phyloP scores from a whole-genome alignment of 2,797 vertebrate genomes.

The Falco concolor region DNA sequence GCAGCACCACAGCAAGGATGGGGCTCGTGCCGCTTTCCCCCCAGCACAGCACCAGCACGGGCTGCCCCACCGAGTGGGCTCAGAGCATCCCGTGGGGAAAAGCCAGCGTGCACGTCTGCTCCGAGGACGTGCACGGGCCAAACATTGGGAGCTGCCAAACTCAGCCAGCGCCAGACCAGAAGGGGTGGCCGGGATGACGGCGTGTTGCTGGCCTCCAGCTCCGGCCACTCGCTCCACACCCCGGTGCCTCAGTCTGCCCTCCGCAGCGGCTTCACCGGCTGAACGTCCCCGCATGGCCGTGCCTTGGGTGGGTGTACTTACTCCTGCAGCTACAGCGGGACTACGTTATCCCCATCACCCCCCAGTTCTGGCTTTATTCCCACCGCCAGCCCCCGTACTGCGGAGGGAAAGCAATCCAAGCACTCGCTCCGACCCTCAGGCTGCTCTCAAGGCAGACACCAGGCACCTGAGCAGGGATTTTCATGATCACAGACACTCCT shows the following conservation, averaged over 20 bases:
- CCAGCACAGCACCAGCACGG: background rate
- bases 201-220: background rate
- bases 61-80: rapidly evolving
- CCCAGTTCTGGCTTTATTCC: background rate
- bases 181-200: rapidly evolving
- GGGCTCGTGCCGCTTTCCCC: background rate
- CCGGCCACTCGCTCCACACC: rapidly evolving
- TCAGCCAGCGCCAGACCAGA: background rate
- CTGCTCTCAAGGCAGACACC: background rate
- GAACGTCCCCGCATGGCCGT: background rate
- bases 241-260: background rate
- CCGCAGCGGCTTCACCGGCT: background rate
- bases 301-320: background rate
- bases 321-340: background rate
- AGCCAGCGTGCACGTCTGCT: background rate
- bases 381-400: background rate
- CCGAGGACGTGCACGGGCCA: rapidly evolving
- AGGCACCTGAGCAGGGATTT: background rate
- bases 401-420: background rate
- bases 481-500: background rate
- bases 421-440: background rate
- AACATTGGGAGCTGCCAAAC: rapidly evolving
- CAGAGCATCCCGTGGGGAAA: background rate
- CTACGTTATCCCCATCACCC: rapidly evolving
- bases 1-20: background rate